phyloP scores from a whole-genome alignment of 2,888 invertebrate genomes.

The Nebria salina region DNA sequence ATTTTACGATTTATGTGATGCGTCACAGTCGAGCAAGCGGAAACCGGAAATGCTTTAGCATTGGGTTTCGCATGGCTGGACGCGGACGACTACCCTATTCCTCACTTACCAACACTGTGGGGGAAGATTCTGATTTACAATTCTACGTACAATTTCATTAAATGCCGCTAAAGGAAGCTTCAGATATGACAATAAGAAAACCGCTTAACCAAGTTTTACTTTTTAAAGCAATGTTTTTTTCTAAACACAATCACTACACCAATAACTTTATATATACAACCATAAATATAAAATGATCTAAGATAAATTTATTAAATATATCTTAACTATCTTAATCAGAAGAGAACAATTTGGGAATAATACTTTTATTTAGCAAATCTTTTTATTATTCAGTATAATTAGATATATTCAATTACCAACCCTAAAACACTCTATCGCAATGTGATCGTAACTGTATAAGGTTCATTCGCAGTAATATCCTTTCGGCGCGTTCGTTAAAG shows the following conservation, averaged over 20 bases:
- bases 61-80: conserved; percentile 43
- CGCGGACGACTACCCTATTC: conserved; percentile 21
- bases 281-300: no score
- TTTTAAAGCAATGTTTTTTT: neutral
- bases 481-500: conserved; percentile 29
- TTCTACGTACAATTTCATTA: conserved; percentile 43
- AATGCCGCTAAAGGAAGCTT: conserved; percentile 15
- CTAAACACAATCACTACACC: neutral
- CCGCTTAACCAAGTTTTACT: neutral
- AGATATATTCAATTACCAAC: neutral
- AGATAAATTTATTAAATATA: no score
- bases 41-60: conserved; percentile 42
- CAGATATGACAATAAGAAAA: conserved; percentile 34
- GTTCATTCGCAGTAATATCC: neutral
- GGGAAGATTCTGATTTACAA: conserved; percentile 42
- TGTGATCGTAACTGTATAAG: neutral
- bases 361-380: no score
- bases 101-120: neutral
- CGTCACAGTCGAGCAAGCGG: conserved; percentile 38
- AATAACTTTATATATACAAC: neutral
- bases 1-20: conserved; percentile 45
- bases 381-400: no score
- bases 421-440: neutral
- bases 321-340: no score
- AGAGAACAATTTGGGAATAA: no score